phyloP scores from a whole-genome alignment of 1,140 invertebrate genomes.

The Drosophila arawakana region DNA sequence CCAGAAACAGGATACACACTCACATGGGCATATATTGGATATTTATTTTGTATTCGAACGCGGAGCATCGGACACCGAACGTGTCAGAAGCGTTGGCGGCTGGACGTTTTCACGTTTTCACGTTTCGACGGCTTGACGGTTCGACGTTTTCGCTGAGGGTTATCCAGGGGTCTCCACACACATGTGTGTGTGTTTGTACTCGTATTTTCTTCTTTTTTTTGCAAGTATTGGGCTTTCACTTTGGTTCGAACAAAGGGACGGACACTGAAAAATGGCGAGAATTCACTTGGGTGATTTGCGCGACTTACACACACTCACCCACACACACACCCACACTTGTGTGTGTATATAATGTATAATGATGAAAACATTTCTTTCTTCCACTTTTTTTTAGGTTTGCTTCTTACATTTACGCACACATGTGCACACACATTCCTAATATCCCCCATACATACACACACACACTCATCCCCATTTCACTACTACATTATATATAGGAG shows the following conservation, averaged over 20 bases:
- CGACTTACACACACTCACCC: constrained; percentile 35
- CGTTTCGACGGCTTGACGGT: constrained; percentile 48
- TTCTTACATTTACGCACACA: constrained; percentile 9
- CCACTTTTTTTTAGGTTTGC: constrained; percentile 12
- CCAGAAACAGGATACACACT: constrained; percentile 84
- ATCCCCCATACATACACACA: background rate
- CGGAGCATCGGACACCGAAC: constrained; percentile 74
- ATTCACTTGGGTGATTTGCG: constrained; percentile 80
- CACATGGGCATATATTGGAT: constrained; percentile 83
- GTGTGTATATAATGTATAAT: constrained; percentile 10
- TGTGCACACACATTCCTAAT: constrained; percentile 4
- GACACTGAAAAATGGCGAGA: constrained; percentile 83
- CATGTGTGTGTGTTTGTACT: constrained; percentile 22
- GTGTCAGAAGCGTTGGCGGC: constrained; percentile 68
- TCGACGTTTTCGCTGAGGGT: constrained; percentile 70
- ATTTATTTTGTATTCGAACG: constrained; percentile 84
- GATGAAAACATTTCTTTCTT: constrained; percentile 34
- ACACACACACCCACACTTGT: constrained; percentile 22
- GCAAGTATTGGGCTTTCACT: constrained; percentile 58
- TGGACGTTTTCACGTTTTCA: constrained; percentile 46
- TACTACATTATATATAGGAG: background rate
- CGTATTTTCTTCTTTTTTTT: constrained; percentile 25
- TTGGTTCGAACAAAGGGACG: constrained; percentile 65
- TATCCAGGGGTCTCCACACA: constrained; percentile 34
- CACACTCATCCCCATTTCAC: background rate